Percentiles rank a stretch among this genome's conserved stretches.
phyloP scores from a whole-genome alignment of 1,140 invertebrate species.

The Chironomus striatipennis region DNA sequence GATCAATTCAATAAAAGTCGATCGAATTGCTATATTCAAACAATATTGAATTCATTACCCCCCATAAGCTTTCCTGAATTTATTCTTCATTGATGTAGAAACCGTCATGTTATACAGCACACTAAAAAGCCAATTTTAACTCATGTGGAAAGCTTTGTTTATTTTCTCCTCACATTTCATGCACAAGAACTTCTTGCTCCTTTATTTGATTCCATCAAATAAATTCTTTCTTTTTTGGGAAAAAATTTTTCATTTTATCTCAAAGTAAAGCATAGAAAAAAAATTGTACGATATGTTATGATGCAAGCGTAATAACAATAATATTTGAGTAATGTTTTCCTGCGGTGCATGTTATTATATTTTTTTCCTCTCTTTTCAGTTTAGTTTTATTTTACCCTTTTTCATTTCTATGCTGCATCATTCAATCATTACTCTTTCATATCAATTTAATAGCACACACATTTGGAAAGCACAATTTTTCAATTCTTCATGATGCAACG shows the following conservation, averaged over 20 bases:
- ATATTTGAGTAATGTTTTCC: slow-evolving; percentile 20
- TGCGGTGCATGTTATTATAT: slow-evolving; percentile 19
- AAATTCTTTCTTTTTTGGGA: not conserved
- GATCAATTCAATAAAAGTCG: not conserved
- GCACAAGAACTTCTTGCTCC: not conserved
- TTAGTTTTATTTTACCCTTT: not conserved
- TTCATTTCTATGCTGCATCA: not conserved
- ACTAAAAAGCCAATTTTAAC: not conserved
- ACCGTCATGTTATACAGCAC: not conserved
- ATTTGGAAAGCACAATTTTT: not conserved
- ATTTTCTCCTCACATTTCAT: not conserved
- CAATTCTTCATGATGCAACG: not conserved
- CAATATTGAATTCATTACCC: slow-evolving; percentile 20
- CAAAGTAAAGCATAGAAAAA: not conserved
- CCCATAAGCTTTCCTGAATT: slow-evolving; percentile 18
- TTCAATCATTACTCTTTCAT: not conserved
- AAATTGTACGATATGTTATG: not conserved
- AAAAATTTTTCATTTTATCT: not conserved
- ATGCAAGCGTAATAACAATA: slow-evolving; percentile 6
- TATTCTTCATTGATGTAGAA: too few relatives aligned
- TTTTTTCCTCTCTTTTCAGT: not conserved
- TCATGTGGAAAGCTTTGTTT: not conserved
- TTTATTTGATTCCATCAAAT: not conserved
- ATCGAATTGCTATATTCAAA: not conserved
- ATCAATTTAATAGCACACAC: not conserved